Percentiles rank a stretch among this genome's conserved stretches.
Evolutionary conservation across 2,113 vertebrate genomes (phyloP).

Genomic region (Hemibagrus wyckioides): DNA sequence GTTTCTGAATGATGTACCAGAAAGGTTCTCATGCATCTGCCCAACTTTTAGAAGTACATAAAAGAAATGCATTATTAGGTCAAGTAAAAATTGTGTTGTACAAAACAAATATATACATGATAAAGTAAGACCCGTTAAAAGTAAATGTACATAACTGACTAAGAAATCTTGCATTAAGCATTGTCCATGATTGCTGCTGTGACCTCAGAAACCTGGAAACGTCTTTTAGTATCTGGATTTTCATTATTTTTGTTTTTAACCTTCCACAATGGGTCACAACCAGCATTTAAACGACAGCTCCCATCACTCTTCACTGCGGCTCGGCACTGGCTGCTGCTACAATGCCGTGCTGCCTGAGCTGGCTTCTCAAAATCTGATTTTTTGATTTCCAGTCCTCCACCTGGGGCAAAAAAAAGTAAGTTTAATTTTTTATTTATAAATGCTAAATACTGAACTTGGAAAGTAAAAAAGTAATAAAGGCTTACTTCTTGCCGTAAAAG

Average conservation of each 20-base stretch:
- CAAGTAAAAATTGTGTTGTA: constrained; percentile 11
- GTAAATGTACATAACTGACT: constrained; percentile 11
- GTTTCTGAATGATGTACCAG: constrained; percentile 22
- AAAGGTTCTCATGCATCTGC: not conserved
- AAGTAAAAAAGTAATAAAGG: not conserved
- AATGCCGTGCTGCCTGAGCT: constrained; percentile 84
- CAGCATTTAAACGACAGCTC: constrained; percentile 33
- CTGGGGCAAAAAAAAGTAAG: constrained; percentile 59
- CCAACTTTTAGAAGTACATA: constrained; percentile 25
- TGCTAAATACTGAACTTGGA: not conserved
- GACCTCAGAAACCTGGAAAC: not conserved
- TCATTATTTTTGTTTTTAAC: not conserved
- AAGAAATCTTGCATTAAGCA: constrained; percentile 24
- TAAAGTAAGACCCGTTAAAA: constrained; percentile 5
- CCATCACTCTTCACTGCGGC: constrained; percentile 72
- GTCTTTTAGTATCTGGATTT: constrained; percentile 3
- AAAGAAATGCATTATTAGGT: constrained; percentile 34
- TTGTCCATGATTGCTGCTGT: constrained; percentile 28
- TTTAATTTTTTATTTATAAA: not conserved
- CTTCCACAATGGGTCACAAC: not conserved
- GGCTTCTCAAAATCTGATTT: constrained; percentile 86
- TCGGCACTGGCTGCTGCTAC: constrained; percentile 84
- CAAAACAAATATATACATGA: constrained; percentile 36
- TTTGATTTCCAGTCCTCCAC: constrained; percentile 91
- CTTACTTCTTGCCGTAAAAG: constrained; percentile 85